Evolutionary conservation across 2,888 invertebrate genomes (phyloP), one percentile per base, ranked within the genome.

Genomic region (Melipona bicolor): DNA sequence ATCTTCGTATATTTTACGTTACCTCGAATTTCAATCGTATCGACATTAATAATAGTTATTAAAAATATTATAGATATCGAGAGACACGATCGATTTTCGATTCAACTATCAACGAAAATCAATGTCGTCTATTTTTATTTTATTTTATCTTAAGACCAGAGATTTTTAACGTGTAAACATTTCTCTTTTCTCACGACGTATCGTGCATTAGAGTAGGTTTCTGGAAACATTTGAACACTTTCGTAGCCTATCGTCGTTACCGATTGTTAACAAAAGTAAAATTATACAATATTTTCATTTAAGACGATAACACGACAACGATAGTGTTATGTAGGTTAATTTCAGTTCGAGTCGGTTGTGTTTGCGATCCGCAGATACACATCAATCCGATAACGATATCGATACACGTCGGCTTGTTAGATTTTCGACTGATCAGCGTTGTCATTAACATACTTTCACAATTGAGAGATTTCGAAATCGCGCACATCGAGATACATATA

Each of bases 361-460:
- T 54, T 65, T 24, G 65, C 13, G 0, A 73, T 24, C 19, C 24
- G 21, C 49, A 19, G 50, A 56, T 64, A 21, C 11, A 21, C 36
- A 17, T 59, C 56, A 49, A 62, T 32, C 27, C 21, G 76, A 71
- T 81, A 77, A 71, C 17, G 3, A 0, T 32, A 32, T 59, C 50
- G 80, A 50, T 69, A 15, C 24, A 21, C 59, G n/a, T 71, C 27
- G 6, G 0, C 32, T 64, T 19, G 32, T 56, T 49, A 65, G 70
- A 79, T 80, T 49, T 9, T 49, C 54, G 15, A 70, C 56, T 21
- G 54, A 36, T 73, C 21, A 49, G 0, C 21, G 24, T 62, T 80
- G 80, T 71, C 61, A 83, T 83, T 83, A 83, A 80, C 68, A 71
- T 68, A 79, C 24, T 67, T 59, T 36, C 24, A 15, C 43, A 67